Base-by-base conservation (phyloP, 2,888 invertebrate species). In the Thalpophila matura region DNA sequence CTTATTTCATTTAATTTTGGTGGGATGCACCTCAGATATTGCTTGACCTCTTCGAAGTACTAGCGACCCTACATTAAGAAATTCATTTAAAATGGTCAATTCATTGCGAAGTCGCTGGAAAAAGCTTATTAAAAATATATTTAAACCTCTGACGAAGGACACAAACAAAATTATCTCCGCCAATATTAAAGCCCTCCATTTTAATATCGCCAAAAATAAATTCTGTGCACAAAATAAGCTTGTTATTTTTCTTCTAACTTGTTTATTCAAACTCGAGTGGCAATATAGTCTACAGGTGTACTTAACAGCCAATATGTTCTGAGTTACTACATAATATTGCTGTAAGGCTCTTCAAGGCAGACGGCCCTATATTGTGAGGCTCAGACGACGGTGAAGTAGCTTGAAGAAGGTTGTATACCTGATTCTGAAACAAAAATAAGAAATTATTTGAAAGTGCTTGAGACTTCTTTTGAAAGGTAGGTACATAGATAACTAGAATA, bases 271-370 rank as follows among this genome's bases (percentile, higher is more conserved):
- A 29, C 26, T 77, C 43, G 12, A 77, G 80, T 66, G 62, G 77
- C 77, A 77, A 77, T 77, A 73, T 42, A 37, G 58, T 54, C 33
- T 69, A 22, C 77, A 79, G 80, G 77, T 77, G 77, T 77, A 77
- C 61, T 57, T 63, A 77, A 77, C 60, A 79, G 56, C 80, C 80
- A 76, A 77, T 77, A 79, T 77, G 59, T 46, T 63, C 56, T 65
- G 80, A 79, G 74, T 79, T 79, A 77, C 33, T 50, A 57, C 57
- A 57, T 57, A 47, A 69, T 71, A 75, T 50, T 16, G 16, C 20
- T 29, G 26, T 60, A 75, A 43, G 49, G 53, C 64, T 24, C 76
- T 71, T 64, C 20, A 50, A 54, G 9, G 47, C 29, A 71, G 53
- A 57, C 71, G 31, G 35, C 12, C n/a, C 20, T 51, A 47, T 74